Percentiles rank a stretch among this genome's conserved stretches.
phyloP scores from a whole-genome alignment of 1,140 invertebrate genomes.

The Solenopsis invicta region DNA sequence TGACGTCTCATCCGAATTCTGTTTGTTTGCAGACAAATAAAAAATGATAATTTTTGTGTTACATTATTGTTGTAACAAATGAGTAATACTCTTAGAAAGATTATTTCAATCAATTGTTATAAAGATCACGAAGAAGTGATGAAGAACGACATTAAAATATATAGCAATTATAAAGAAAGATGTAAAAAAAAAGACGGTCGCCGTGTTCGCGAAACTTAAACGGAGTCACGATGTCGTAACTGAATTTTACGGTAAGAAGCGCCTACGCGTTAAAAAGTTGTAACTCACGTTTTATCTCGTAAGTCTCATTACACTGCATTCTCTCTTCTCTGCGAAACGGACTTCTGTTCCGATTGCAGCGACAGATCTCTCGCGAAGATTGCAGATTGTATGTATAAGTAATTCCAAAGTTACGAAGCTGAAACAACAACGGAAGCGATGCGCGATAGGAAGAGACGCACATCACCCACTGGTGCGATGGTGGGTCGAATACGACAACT shows the following conservation, averaged over 20 bases:
- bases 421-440: constrained; percentile 61
- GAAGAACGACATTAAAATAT: background rate
- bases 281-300: constrained; percentile 36
- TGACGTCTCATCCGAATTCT: too few relatives aligned
- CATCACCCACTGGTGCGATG: constrained; percentile 20
- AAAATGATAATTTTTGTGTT: too few relatives aligned
- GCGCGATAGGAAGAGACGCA: constrained; percentile 38
- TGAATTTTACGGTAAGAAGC: constrained; percentile 5
- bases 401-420: constrained; percentile 60
- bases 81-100: too few relatives aligned
- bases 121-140: background rate
- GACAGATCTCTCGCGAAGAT: constrained; percentile 46
- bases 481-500: constrained; percentile 5
- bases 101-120: background rate
- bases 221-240: background rate
- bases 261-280: constrained; percentile 35
- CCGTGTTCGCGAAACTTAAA: background rate
- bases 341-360: constrained; percentile 49
- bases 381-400: constrained; percentile 70
- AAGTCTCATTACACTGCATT: background rate
- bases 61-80: too few relatives aligned
- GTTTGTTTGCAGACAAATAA: too few relatives aligned
- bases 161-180: background rate
- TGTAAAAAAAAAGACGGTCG: background rate
- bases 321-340: constrained; percentile 12